Conservation (phyloP, 2,888 invertebrate genomes). For the Scrobipalpa costella region DNA sequence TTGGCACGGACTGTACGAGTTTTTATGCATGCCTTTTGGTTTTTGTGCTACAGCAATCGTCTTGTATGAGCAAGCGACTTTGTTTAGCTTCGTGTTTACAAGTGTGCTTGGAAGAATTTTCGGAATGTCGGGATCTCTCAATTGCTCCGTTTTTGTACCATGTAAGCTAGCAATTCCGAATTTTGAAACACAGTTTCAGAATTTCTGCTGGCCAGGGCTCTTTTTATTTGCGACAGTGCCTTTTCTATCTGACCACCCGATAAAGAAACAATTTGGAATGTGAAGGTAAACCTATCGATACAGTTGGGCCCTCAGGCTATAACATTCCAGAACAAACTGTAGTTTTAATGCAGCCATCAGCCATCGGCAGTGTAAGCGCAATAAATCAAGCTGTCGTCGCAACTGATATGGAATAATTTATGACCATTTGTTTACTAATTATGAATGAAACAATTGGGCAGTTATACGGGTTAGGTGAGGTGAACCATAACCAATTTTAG, state of each 20-base stretch:
- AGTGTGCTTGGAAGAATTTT: background rate
- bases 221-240: no score
- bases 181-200: background rate
- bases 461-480: slow-evolving; percentile 38
- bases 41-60: slow-evolving; percentile 21
- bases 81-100: slow-evolving; percentile 5
- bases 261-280: slow-evolving; percentile 9
- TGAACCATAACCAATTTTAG: background rate
- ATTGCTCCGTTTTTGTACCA: background rate
- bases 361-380: slow-evolving; percentile 10
- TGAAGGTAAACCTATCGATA: background rate
- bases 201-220: background rate
- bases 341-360: slow-evolving; percentile 15
- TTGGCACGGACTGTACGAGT: background rate
- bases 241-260: no score
- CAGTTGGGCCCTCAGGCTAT: slow-evolving; percentile 14
- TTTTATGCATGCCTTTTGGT: slow-evolving; percentile 26
- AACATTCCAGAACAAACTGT: slow-evolving; percentile 15
- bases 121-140: background rate
- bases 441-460: slow-evolving; percentile 56
- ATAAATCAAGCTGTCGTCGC: slow-evolving; percentile 28
- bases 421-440: slow-evolving; percentile 45
- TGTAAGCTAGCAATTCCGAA: background rate
- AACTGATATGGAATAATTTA: slow-evolving; percentile 37
- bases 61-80: slow-evolving; percentile 18